Conservation (phyloP, 2,888 invertebrate species). For the Lordiphosa andalusiaca region DNA sequence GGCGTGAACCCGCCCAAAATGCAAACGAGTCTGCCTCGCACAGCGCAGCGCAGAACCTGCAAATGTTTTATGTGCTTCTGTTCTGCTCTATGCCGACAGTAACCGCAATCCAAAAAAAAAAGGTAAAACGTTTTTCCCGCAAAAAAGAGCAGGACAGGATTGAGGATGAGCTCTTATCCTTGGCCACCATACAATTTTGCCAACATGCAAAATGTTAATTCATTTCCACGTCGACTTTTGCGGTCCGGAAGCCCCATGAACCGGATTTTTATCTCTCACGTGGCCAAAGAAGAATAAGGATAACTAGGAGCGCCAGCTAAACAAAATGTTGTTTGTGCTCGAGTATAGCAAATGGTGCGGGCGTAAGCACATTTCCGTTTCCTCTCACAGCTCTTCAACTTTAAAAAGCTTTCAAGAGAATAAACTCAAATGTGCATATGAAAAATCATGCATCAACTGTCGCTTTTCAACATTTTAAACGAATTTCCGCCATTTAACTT, state of each 20-base stretch:
- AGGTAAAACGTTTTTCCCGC: conserved; percentile 35
- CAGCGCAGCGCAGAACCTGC: conserved; percentile 42
- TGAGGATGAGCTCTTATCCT: conserved; percentile 41
- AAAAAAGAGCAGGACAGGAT: conserved; percentile 31
- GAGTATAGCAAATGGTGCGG: conserved; percentile 24
- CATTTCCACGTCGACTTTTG: conserved; percentile 57
- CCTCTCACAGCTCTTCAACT: conserved; percentile 30
- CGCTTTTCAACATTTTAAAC: conserved; percentile 44
- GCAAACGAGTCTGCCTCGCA: conserved; percentile 16
- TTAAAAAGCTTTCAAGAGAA: conserved; percentile 3
- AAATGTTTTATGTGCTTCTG: conserved; percentile 55
- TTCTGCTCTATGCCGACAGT: conserved; percentile 14
- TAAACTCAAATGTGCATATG: neutral
- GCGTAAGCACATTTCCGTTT: conserved; percentile 63
- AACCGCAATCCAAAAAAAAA: conserved; percentile 11
- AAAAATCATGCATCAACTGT: conserved; percentile 49
- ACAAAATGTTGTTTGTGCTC: conserved; percentile 39
- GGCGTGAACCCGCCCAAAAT: conserved; percentile 57
- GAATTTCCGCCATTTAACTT: conserved; percentile 64
- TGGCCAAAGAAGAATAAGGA: conserved; percentile 11
- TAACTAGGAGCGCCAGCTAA: conserved; percentile 38
- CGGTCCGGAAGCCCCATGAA: conserved; percentile 34
- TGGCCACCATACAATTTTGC: conserved; percentile 29
- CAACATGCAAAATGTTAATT: conserved; percentile 72
- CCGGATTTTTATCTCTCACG: conserved; percentile 63